A percentile compares a stretch with the other conserved stretches of the same genome.
Conservation (phyloP, 2,797 vertebrate species). For the Sebastes diaconus region DNA sequence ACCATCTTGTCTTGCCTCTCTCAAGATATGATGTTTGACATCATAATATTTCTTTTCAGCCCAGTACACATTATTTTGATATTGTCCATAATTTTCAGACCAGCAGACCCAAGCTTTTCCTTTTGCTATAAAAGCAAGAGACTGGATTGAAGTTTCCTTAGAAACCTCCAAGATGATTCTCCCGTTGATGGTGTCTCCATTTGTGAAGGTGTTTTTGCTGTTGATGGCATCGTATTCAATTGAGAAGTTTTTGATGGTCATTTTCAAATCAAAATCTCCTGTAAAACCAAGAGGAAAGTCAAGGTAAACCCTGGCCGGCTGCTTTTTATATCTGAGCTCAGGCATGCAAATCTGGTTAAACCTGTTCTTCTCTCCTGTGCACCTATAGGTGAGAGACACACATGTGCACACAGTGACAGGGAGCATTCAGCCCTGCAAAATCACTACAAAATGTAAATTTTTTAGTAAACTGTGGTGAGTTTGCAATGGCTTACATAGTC, state of each 20-base stretch:
- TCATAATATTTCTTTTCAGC: slow-evolving; percentile 72
- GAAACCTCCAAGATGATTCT: slow-evolving; percentile 68
- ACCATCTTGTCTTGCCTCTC: slow-evolving; percentile 64
- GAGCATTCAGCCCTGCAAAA: not conserved
- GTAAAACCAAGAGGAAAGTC: not conserved
- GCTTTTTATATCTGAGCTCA: not conserved
- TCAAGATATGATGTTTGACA: slow-evolving; percentile 59
- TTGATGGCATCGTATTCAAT: slow-evolving; percentile 79
- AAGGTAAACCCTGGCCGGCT: accelerated
- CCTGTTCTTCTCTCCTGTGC: slow-evolving; percentile 3
- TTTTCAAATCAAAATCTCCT: not conserved
- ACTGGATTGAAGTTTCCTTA: slow-evolving; percentile 58
- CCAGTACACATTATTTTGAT: slow-evolving; percentile 27
- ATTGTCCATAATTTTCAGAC: slow-evolving; percentile 24
- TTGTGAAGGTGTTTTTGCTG: slow-evolving; percentile 70
- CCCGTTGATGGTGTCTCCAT: slow-evolving; percentile 73
- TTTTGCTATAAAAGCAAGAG: slow-evolving; percentile 55
- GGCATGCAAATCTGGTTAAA: not conserved
- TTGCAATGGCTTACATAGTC: not conserved
- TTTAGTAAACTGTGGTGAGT: too few species aligned
- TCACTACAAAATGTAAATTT: too few species aligned
- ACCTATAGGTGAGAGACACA: not conserved
- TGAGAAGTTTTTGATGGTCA: slow-evolving; percentile 62
- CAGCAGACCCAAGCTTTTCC: slow-evolving; percentile 71
- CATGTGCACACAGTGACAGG: not conserved